Evolutionary conservation across 1,140 invertebrate genomes (phyloP), one percentile per base, ranked within the genome.

Genomic region (Lycorma delicatula): DNA sequence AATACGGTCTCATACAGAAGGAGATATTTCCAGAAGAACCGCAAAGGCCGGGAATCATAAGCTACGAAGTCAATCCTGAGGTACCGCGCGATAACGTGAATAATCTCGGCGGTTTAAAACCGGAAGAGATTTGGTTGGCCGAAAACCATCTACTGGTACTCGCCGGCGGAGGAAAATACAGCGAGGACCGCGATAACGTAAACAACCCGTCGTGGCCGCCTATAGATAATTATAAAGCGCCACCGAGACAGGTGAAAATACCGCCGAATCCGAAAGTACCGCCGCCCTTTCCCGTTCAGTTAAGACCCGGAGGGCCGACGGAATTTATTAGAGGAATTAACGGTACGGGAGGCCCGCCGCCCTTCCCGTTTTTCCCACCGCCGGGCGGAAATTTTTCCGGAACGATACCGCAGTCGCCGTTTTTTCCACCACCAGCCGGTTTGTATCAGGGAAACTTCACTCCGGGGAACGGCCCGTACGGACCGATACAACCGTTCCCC

Each of bases 121-220:
- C 85, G 62, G 84, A 91, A 41, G 89, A 93, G 60, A 91, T 93
- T 60, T 93, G 89, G 88, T 72, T 93, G 41, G 86, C 89, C 0
- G 90, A 93, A 66, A 89, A 91, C 66, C 89, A 93, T 68, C 72
- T 93, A 27, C 70, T 93, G 12, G 89, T 93, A 11, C 71, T 93
- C 23, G 84, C 82, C 68, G 91, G 91, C 23, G 89, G 89, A 13
- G 74, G 74, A 2, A 44, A 44, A 44, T n/a, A n/a, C n/a, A n/a
- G n/a, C n/a, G 56, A 60, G 23, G 65, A 71, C 18, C 70, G 73
- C 13, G 70, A 76, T 44, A 70, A 72, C 47, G 71, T 71, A 27
- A 48, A 56, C 11, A 62, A 63, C 27, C 51, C 62, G 4, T 74
- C 74, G 11, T 91, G 87, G 87, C 79, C 81, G 46, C 81, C 88